A percentile compares a stretch with the other conserved stretches of the same genome.
These are phyloP conservation scores for Aptenodytes patagonicus DNA, from an alignment of 2,113 vertebrate species.

Conservation along the genomic window DNA sequence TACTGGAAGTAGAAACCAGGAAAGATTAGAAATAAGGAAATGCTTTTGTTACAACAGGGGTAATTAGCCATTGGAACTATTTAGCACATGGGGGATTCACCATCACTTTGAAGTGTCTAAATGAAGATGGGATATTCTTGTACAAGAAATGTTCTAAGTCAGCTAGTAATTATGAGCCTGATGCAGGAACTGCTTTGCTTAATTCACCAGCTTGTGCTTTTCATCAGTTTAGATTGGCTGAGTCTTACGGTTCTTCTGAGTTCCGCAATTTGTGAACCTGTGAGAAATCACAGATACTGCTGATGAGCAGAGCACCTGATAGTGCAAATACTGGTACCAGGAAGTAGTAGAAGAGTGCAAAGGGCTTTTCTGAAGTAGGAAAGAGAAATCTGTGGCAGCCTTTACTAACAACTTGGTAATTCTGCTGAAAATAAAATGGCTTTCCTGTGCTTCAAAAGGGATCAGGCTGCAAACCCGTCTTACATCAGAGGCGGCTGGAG, in stretches of 20 bases:
- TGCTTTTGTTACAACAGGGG: slow-evolving; percentile 44
- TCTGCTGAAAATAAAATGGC: neutral
- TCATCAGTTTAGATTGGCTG: slow-evolving; percentile 54
- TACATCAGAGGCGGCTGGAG: neutral
- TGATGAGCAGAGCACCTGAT: slow-evolving; percentile 29
- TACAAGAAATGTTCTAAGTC: slow-evolving; percentile 63
- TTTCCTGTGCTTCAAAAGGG: neutral
- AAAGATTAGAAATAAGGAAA: slow-evolving; percentile 52
- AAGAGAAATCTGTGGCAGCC: neutral
- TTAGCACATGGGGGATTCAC: slow-evolving; percentile 35
- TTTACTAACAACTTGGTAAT: neutral
- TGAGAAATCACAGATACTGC: slow-evolving; percentile 8
- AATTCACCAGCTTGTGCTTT: slow-evolving; percentile 63
- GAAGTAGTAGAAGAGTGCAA: neutral
- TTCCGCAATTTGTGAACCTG: slow-evolving; percentile 25
- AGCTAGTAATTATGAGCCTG: slow-evolving; percentile 52
- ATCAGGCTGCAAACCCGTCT: neutral
- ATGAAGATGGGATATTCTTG: slow-evolving; percentile 58
- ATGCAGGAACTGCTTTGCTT: slow-evolving; percentile 53
- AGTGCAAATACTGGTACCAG: neutral
- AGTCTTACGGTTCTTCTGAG: slow-evolving; percentile 42
- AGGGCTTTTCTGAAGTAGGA: neutral
- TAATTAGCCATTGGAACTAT: slow-evolving; percentile 52
- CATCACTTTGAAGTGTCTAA: slow-evolving; percentile 55
- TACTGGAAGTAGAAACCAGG: slow-evolving; percentile 30